Conservation (phyloP, 2,113 vertebrate species). For the Arenaria interpres region DNA sequence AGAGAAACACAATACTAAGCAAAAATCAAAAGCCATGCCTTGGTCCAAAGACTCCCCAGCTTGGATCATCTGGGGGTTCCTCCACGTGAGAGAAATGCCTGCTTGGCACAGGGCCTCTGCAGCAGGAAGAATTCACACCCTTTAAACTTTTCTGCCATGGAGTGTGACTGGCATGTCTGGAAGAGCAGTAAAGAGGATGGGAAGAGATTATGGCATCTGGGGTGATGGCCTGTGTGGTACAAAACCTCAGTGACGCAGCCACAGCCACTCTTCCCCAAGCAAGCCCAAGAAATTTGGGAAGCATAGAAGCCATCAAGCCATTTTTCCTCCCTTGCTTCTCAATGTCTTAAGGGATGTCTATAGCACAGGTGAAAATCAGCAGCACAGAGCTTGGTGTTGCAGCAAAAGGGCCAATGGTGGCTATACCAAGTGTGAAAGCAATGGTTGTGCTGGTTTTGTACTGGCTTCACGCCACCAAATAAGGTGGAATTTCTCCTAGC, state of each 20-base stretch:
- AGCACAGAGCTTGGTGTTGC: not conserved
- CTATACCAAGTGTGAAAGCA: not conserved
- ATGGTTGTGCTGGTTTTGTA: not conserved
- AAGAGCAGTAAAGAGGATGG: not conserved
- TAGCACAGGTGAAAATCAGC: not conserved
- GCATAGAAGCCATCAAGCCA: not conserved
- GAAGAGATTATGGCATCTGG: not conserved
- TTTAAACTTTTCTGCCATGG: not conserved
- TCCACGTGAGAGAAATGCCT: not conserved
- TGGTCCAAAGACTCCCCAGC: not conserved
- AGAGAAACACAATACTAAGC: not conserved
- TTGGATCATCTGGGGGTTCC: not conserved
- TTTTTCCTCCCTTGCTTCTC: not conserved
- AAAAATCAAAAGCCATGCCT: not conserved
- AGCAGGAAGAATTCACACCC: not conserved
- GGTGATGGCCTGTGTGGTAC: not conserved
- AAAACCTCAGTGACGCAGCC: not conserved
- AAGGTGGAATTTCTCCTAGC: not conserved
- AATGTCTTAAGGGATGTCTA: accelerated
- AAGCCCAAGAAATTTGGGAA: not conserved
- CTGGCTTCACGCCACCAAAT: not conserved
- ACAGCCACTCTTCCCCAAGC: not conserved
- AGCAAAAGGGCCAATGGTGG: not conserved
- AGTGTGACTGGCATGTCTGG: not conserved
- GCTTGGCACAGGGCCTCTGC: accelerated